Conservation (phyloP, 1,140 invertebrate species). For the Drosophila repleta region DNA sequence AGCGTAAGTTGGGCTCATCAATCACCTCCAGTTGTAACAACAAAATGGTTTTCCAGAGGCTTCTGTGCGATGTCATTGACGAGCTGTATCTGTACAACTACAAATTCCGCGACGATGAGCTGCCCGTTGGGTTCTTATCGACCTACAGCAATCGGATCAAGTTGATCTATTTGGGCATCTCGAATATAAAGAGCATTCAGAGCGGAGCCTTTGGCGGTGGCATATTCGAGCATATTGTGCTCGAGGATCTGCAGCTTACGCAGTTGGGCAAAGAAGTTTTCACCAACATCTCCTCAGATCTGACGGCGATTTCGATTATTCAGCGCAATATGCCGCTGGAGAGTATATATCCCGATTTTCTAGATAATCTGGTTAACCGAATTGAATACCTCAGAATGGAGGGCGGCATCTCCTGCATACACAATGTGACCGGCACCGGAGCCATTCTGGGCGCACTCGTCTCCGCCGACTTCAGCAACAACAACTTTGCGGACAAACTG, state of each 20-base stretch:
- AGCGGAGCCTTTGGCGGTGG: conserved; percentile 54
- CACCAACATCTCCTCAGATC: conserved; percentile 21
- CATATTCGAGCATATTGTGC: conserved; percentile 39
- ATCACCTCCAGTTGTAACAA: not conserved
- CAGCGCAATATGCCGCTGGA: conserved; percentile 42
- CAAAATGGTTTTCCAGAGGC: not conserved
- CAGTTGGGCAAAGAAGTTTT: conserved; percentile 49
- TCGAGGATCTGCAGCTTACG: conserved; percentile 50
- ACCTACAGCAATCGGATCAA: conserved; percentile 34
- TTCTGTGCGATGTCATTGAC: conserved; percentile 24
- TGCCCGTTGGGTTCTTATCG: conserved; percentile 52
- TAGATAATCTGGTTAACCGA: conserved; percentile 59
- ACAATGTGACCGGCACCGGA: conserved; percentile 59
- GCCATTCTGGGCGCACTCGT: conserved; percentile 39
- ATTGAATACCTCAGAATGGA: conserved; percentile 45
- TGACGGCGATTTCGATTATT: conserved; percentile 39
- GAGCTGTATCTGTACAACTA: conserved; percentile 56
- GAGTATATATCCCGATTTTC: conserved; percentile 35
- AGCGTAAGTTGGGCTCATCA: conserved; percentile 14
- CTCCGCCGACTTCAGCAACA: conserved; percentile 59
- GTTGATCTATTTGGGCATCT: conserved; percentile 45
- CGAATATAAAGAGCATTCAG: conserved; percentile 47
- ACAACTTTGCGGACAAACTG: conserved; percentile 48
- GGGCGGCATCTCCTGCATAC: conserved; percentile 39
- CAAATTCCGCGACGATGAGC: conserved; percentile 39